Base-by-base conservation (phyloP, 2,797 vertebrate genomes). In the Sebastes oblongus region DNA sequence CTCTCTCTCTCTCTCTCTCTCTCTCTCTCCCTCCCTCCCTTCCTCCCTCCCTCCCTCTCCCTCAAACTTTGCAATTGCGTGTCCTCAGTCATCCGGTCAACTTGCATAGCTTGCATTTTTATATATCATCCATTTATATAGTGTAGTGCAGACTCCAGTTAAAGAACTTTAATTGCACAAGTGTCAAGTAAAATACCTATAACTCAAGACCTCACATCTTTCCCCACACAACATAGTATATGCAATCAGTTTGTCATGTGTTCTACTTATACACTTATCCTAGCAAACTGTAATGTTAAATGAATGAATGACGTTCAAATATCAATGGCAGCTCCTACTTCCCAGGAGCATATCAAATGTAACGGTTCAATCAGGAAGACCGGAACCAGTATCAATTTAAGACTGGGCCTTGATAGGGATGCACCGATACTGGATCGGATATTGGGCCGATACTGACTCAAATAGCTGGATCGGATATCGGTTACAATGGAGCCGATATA, bases 91-190 rank as follows among this genome's bases (percentile, higher is more conserved):
- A 86, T 86, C 85, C 66, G 55, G 67, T 88, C 66, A 81, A 88
- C 69, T 84, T 93, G 92, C 94, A 80, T 54, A 82, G 84, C 87
- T 93, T 88, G 93, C 92, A 87, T 66, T 91, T 95, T 95, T 87
- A 94, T 95, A 92, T 12, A 77, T 94, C 88, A 95, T 82, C 93
- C 86, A 95, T 95, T 94, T 92, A 89, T 92, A 91, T 83, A 87
- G 83, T 80, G 36, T 62, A 52, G 24, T 66, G 42, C 73, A 58
- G 58, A 80, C 60, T 75, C 54, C 42, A 72, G 77, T 81, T 80
- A 56, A 80, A 89, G 18, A 77, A 50, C 46, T 70, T 83, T n/a
- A 70, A 87, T 86, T 80, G 58, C 64, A 60, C n/a, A 66, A 8
- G 66, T 83, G 67, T 77, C 18, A 56, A 59, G 68, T 69, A 66